Percentiles rank a stretch among this genome's conserved stretches.
phyloP scores from a whole-genome alignment of 1,140 invertebrate genomes.

The Cotesia glomerata region DNA sequence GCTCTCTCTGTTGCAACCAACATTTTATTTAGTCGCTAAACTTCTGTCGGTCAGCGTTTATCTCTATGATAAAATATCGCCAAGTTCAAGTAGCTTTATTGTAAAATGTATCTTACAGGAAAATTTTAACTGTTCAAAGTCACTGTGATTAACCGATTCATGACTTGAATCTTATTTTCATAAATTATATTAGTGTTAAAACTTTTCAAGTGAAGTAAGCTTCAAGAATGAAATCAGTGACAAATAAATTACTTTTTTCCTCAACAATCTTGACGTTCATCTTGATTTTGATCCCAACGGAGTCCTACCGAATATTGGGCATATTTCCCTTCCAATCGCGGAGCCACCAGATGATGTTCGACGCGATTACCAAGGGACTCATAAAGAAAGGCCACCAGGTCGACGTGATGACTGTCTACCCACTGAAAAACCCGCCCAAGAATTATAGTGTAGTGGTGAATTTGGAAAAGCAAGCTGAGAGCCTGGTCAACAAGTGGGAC shows the following conservation, averaged over 20 bases:
- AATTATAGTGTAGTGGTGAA: conserved; percentile 46
- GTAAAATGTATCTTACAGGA: no score
- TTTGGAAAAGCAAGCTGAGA: conserved; percentile 30
- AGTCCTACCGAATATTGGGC: conserved; percentile 54
- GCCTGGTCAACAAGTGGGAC: conserved; percentile 27
- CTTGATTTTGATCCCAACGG: neutral
- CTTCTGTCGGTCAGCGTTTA: no score
- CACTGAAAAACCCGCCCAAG: conserved; percentile 46
- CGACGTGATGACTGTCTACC: conserved; percentile 47
- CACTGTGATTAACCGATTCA: no score
- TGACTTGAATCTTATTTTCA: no score
- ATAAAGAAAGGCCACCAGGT: conserved; percentile 62
- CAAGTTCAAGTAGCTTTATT: no score
- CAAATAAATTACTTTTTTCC: neutral
- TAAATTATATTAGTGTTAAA: neutral
- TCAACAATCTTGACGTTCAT: neutral
- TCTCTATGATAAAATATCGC: no score
- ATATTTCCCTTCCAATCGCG: conserved; percentile 57
- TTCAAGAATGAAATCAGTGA: neutral
- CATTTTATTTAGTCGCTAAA: no score
- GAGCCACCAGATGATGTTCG: conserved; percentile 61
- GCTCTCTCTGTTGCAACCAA: no score
- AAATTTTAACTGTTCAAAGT: no score
- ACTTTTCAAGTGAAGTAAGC: neutral
- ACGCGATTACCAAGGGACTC: conserved; percentile 57